Percentiles rank a stretch among this genome's conserved stretches.
These are phyloP conservation scores for Pitta sordida DNA, from an alignment of 2,113 vertebrate species.

Conservation along the genomic window DNA sequence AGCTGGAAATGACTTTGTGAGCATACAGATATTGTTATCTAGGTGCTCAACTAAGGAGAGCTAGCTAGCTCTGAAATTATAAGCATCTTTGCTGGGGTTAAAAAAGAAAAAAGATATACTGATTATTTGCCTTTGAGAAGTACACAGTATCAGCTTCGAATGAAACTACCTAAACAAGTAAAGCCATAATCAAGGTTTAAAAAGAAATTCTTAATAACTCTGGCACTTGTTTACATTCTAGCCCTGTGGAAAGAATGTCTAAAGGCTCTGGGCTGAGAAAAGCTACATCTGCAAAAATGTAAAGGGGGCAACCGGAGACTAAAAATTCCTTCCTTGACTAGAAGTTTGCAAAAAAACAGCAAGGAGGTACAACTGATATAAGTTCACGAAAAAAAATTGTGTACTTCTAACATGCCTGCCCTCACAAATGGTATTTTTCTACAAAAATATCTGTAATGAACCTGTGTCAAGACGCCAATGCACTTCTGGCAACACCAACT, in stretches of 20 bases:
- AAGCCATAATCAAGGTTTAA: neutral
- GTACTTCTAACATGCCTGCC: neutral
- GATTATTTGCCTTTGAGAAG: neutral
- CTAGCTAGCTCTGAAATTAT: neutral
- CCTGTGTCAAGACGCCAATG: neutral
- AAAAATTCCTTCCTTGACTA: neutral
- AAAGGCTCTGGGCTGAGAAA: neutral
- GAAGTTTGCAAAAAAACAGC: neutral
- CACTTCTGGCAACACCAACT: conserved; percentile 12
- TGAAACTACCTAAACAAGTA: neutral
- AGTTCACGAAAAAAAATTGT: neutral
- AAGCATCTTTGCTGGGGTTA: fast-evolving
- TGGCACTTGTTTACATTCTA: neutral
- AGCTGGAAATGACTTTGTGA: neutral
- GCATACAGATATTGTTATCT: neutral
- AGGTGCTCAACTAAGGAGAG: neutral
- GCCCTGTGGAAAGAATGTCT: neutral
- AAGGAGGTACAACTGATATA: neutral
- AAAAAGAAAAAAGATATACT: neutral
- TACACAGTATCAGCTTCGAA: neutral
- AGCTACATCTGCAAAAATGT: neutral
- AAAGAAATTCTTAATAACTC: neutral
- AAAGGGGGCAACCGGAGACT: neutral
- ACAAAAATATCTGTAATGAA: neutral
- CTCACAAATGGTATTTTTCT: neutral